phyloP scores from a whole-genome alignment of 2,113 vertebrate species.

The Coptodon rendalli region DNA sequence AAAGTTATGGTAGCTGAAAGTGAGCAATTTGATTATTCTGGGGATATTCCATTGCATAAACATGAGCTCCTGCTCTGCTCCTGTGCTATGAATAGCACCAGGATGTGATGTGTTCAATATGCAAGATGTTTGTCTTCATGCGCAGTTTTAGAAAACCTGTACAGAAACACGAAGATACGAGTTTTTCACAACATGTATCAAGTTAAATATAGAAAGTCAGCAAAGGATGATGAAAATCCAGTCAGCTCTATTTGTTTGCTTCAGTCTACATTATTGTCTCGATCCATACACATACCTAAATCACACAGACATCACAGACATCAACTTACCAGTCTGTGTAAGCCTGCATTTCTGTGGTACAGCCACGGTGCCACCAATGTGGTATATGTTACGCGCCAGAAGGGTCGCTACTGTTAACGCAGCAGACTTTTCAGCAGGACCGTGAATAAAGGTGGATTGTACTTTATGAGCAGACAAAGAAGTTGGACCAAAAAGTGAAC shows the following conservation, averaged over 20 bases:
- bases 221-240: background rate
- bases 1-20: conserved; percentile 17
- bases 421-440: conserved; percentile 19
- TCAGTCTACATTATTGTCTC: background rate
- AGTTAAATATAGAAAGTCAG: background rate
- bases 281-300: background rate
- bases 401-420: conserved; percentile 61
- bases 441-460: conserved; percentile 4
- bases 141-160: background rate
- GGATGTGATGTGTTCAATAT: conserved; percentile 18
- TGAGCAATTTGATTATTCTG: conserved; percentile 6
- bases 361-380: conserved; percentile 72
- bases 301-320: background rate
- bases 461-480: conserved; percentile 7
- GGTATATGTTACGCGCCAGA: conserved; percentile 68
- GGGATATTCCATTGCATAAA: conserved; percentile 51
- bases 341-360: conserved; percentile 71
- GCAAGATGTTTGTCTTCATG: conserved; percentile 4
- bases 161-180: background rate
- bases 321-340: conserved; percentile 74
- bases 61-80: conserved; percentile 41
- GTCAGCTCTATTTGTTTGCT: background rate
- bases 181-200: background rate
- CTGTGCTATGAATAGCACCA: conserved; percentile 38
- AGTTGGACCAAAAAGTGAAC: conserved; percentile 11